Percentiles rank a stretch among this genome's conserved stretches.
phyloP scores from a whole-genome alignment of 2,797 vertebrate species.

The Clarias platycephalus region DNA sequence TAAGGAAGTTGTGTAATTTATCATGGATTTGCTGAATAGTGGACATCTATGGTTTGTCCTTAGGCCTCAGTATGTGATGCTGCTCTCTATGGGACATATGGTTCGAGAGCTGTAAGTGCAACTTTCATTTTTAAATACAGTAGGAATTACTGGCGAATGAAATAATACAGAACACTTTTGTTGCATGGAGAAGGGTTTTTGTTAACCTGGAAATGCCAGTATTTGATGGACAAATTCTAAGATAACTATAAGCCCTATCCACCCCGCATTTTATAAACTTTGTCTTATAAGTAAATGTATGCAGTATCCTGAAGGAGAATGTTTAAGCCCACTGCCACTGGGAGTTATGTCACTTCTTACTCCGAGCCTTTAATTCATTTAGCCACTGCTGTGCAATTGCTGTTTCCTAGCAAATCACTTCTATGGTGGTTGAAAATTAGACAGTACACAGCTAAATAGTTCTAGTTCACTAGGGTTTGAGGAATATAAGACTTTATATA shows the following conservation, averaged over 20 bases:
- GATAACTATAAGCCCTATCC: background rate
- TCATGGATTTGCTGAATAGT: slow-evolving; percentile 32
- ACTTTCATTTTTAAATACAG: slow-evolving; percentile 2
- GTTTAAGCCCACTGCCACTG: background rate
- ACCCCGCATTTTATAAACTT: background rate
- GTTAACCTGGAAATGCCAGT: background rate
- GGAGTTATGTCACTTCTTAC: background rate
- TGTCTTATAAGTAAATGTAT: background rate
- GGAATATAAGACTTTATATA: background rate
- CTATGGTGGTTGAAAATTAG: background rate
- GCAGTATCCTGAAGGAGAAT: background rate
- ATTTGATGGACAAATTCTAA: background rate
- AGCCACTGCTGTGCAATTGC: background rate
- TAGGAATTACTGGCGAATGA: background rate
- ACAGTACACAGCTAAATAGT: background rate
- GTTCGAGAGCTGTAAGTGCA: slow-evolving; percentile 86
- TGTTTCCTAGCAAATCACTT: background rate
- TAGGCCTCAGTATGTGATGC: slow-evolving; percentile 83
- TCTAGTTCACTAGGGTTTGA: background rate
- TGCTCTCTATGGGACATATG: slow-evolving; percentile 77
- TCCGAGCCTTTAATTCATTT: background rate
- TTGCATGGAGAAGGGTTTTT: background rate
- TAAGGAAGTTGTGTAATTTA: background rate
- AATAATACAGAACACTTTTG: background rate
- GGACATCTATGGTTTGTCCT: slow-evolving; percentile 58